Base-by-base conservation (phyloP, 35 echinoderm and acorn worm species). In the Strongylocentrotus purpuratus region DNA sequence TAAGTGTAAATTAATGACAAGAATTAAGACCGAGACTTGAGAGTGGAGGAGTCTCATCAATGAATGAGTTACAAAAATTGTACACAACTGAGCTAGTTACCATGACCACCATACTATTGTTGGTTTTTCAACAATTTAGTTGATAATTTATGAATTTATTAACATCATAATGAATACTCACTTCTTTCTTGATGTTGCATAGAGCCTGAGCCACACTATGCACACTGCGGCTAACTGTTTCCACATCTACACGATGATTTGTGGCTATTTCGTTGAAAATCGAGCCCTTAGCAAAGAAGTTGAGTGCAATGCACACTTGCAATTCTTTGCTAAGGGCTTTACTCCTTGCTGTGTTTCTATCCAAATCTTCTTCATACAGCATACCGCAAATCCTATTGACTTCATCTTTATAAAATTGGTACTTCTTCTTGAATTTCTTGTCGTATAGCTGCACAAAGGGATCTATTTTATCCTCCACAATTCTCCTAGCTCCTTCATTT, bases 271-370 rank as follows among this genome's bases (percentile, higher is more conserved):
- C 85, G 85, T 86, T 15, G 32, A 86, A 25, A 33, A 86, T 86
- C 7, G 85, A 86, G 4, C 85, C 85, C 85, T 86, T 86, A 7
- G 85, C 85, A 86, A 86, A 86, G 85, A 86, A 86, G 32, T 86
- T 86, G 4, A 86, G 85, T 86, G 85, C 85, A 15, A 86, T 86
- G 85, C 85, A 86, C 4, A 86, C 4, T 33, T 86, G 85, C 6
- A 86, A 15, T 5, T 6, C 6, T 86, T 86, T 86, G 7, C 7
- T 8, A 6, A 86, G 22, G 4, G 85, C 6, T 8, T 86, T 86
- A 33, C 85, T 86, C 6, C 85, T 6, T 86, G 4, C 7, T 8
- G 85, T 86, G 4, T 6, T 25, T 15, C 85, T 86, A 15, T 86
- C 85, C 25, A 86, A 5, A 4, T 86, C 85, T 7, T 33, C 7